A percentile compares a stretch with the other conserved stretches of the same genome.
Conservation (phyloP, 2,797 vertebrate species). For the Smutsia temminckii region DNA sequence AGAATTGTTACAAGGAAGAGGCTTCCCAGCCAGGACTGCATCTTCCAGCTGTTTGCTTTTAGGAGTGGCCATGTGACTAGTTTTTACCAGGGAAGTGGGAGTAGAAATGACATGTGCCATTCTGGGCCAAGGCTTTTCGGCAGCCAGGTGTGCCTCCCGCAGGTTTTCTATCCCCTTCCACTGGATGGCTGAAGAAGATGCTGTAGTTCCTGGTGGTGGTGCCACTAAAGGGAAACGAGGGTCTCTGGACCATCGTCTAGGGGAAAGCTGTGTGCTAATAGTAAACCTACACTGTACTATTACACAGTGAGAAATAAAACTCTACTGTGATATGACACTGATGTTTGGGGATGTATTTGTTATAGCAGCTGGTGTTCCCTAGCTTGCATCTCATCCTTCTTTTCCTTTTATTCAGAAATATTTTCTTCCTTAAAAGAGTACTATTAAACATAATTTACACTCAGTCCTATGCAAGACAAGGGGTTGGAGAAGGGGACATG, state of each 20-base stretch:
- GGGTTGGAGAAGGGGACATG: background rate
- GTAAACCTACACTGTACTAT: background rate
- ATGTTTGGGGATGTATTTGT: background rate
- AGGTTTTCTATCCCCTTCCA: background rate
- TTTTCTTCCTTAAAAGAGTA: slow-evolving; percentile 5
- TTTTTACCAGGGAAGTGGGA: background rate
- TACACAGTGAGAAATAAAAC: background rate
- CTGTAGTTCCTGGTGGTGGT: background rate
- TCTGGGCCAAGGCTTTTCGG: background rate
- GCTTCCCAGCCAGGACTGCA: background rate
- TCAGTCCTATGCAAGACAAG: background rate
- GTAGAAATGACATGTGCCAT: background rate
- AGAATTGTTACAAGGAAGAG: background rate
- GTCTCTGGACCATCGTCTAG: background rate
- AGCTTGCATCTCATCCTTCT: background rate
- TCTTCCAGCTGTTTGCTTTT: background rate
- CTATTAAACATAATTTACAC: background rate
- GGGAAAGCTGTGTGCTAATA: background rate
- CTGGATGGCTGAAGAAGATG: background rate
- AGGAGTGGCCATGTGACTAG: background rate
- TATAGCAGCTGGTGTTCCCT: background rate
- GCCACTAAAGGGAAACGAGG: background rate
- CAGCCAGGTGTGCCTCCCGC: background rate
- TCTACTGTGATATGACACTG: background rate
- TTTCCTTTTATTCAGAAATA: background rate